phyloP scores from a whole-genome alignment of 1,140 invertebrate genomes.

The Panulirus ornatus region DNA sequence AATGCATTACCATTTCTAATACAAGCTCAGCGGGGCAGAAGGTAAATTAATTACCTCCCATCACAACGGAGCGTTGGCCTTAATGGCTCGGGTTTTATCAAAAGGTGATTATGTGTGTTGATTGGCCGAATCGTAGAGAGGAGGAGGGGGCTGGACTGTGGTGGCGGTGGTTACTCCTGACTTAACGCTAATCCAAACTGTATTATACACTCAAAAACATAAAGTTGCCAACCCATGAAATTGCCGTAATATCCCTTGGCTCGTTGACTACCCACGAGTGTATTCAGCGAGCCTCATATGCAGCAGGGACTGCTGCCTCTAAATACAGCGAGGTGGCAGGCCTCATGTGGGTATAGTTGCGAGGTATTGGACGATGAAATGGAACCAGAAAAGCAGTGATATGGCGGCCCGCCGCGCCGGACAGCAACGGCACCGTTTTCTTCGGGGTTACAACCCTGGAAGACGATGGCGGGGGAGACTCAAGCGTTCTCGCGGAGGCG shows the following conservation, averaged over 20 bases:
- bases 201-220: slow-evolving; percentile 37
- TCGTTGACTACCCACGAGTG: slow-evolving; percentile 19
- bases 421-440: slow-evolving; percentile 16
- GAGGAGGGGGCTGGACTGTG: no score
- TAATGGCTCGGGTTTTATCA: slow-evolving; percentile 20
- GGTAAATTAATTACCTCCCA: slow-evolving; percentile 16
- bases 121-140: slow-evolving; percentile 14
- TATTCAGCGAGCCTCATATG: slow-evolving; percentile 20
- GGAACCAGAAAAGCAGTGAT: neutral
- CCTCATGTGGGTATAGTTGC: slow-evolving; percentile 11
- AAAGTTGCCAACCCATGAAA: slow-evolving; percentile 55
- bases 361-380: slow-evolving; percentile 33
- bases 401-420: neutral
- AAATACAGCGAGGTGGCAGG: slow-evolving; percentile 16
- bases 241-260: slow-evolving; percentile 12
- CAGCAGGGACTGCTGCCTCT: slow-evolving; percentile 12
- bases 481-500: neutral
- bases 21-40: no score
- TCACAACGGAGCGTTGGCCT: slow-evolving; percentile 10
- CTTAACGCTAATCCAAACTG: slow-evolving; percentile 21
- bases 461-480: slow-evolving; percentile 19
- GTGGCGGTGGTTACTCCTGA: no score
- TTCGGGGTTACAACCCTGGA: slow-evolving; percentile 18
- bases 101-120: slow-evolving; percentile 44
- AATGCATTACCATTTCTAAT: no score